Evolutionary conservation across 2,888 invertebrate genomes (phyloP), one percentile per base, ranked within the genome.

Genomic region (Drosophila phalerata): DNA sequence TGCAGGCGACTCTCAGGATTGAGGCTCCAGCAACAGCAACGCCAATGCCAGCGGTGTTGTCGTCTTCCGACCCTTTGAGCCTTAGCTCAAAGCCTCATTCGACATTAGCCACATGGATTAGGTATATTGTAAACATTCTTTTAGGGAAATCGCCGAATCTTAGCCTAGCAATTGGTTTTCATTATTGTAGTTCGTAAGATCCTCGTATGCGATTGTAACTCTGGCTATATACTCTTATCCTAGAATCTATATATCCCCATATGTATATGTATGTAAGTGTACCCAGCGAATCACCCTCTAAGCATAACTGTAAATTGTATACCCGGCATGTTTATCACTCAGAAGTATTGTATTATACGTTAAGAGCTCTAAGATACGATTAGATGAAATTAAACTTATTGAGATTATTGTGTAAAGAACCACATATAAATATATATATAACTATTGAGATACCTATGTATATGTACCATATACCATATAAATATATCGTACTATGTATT

Each of bases 1-100:
- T 76, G 91, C 91, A 4, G 92, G 91, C n/a, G 92, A 93, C 69
- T 92, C 92, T 25, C 92, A 93, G 78, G 92, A 92, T 90, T 92
- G 91, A 92, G 85, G 79, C 70, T 71, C 58, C 69, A 65, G 69
- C 69, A 69, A 56, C 51, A 70, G 66, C 72, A 75, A 73, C 52
- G 77, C 51, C 40, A 70, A 67, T 64, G 70, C 69, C 65, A 65
- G 43, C 62, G 69, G 74, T 61, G 38, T 53, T 42, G 69, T 70
- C 74, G 85, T 91, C 77, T 89, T 90, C 70, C 85, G 90, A 64
- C 90, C 89, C 55, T 90, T 87, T 60, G 91, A 86, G 77, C 51
- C 77, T 65, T 91, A 88, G 75, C 32, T 30, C 38, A 9, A 25
- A 15, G 15, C 19, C 37, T 10, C 47, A 38, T 22, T 25, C 38